phyloP scores from a whole-genome alignment of 2,888 invertebrate species.

The Eupithecia inturbata region DNA sequence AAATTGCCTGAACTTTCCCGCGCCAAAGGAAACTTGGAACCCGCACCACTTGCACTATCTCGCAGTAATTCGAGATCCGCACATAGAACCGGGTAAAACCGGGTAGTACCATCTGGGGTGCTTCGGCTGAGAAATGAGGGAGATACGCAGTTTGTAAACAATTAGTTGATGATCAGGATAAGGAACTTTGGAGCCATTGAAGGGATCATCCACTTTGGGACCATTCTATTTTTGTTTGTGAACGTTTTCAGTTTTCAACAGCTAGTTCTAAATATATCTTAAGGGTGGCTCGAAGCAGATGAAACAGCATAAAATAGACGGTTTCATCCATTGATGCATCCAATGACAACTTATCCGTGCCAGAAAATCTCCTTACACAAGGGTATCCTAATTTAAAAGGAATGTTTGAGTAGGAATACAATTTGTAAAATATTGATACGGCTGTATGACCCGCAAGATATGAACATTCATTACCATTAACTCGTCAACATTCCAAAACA shows the following conservation, averaged over 20 bases:
- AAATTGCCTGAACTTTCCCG: constrained; percentile 35
- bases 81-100: not conserved
- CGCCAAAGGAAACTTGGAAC: constrained; percentile 16
- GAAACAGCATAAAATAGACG: no score
- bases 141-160: constrained; percentile 4
- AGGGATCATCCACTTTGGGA: not conserved
- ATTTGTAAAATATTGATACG: not conserved
- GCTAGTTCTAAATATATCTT: not conserved
- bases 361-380: no score
- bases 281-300: not conserved
- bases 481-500: not conserved
- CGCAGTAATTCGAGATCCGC: constrained; percentile 9
- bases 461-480: not conserved
- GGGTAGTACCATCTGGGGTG: not conserved
- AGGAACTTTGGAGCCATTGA: not conserved
- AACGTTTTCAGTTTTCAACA: not conserved
- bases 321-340: no score
- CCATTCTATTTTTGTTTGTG: not conserved
- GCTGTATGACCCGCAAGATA: not conserved
- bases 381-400: not conserved
- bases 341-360: no score
- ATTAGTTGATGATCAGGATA: not conserved
- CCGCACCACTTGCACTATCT: constrained; percentile 6
- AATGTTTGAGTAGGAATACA: not conserved
- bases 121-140: not conserved